phyloP scores from a whole-genome alignment of 2,113 vertebrate species.

The Opisthocomus hoazin region DNA sequence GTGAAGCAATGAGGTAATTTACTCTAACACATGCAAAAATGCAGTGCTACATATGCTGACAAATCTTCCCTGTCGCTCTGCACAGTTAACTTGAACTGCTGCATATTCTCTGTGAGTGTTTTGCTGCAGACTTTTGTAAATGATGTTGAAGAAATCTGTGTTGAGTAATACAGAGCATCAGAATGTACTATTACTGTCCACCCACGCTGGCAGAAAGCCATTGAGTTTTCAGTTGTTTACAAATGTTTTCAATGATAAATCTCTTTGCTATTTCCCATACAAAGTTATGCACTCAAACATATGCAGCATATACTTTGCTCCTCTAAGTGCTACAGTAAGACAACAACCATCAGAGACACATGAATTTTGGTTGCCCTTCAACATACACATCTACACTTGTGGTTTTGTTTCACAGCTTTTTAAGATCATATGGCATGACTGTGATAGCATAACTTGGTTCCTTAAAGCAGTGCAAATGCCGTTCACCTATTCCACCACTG shows the following conservation, averaged over 20 bases:
- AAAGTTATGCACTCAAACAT: not conserved
- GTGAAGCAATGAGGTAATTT: not conserved
- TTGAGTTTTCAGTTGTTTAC: not conserved
- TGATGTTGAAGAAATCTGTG: not conserved
- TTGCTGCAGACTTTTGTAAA: not conserved
- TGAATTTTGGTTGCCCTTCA: not conserved
- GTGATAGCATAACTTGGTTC: not conserved
- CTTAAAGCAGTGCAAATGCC: not conserved
- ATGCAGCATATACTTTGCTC: not conserved
- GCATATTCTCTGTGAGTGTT: not conserved
- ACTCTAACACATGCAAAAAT: not conserved
- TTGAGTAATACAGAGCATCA: not conserved
- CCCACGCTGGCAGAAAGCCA: not conserved
- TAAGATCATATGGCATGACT: not conserved
- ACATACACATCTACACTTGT: not conserved
- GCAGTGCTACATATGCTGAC: not conserved
- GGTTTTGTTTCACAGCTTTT: not conserved
- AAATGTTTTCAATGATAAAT: not conserved
- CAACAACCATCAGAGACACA: fast-evolving
- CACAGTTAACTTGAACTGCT: not conserved
- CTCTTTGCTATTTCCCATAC: not conserved
- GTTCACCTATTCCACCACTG: not conserved
- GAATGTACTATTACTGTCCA: not conserved
- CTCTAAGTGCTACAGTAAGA: not conserved
- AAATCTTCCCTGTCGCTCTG: not conserved